phyloP scores from a whole-genome alignment of 2,797 vertebrate genomes.

The Craterocephalus amniculus region DNA sequence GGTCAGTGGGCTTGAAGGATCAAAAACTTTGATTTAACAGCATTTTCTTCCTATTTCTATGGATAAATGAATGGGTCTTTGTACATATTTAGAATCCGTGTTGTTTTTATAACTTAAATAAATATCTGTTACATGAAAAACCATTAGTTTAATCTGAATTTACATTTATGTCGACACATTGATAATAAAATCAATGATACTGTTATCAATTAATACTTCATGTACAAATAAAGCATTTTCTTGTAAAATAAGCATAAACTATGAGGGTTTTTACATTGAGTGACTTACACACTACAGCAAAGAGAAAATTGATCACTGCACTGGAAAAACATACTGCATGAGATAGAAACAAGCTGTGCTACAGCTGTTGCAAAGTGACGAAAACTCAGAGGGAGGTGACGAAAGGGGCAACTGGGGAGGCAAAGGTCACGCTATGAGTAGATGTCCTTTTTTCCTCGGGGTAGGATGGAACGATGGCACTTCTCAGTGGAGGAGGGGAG shows the following conservation, averaged over 20 bases:
- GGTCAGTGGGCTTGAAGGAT: background rate
- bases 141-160: background rate
- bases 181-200: constrained; percentile 2
- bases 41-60: background rate
- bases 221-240: constrained; percentile 14
- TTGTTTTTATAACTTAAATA: background rate
- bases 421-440: constrained; percentile 63
- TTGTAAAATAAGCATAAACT: constrained; percentile 5
- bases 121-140: background rate
- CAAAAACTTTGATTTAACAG: constrained; percentile 1
- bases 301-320: constrained; percentile 27
- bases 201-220: constrained; percentile 20
- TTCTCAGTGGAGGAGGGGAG: constrained; percentile 45
- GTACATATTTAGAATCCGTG: background rate
- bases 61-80: background rate
- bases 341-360: constrained; percentile 11
- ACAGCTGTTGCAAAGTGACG: background rate
- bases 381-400: constrained; percentile 65
- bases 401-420: constrained; percentile 50
- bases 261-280: constrained; percentile 5
- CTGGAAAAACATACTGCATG: background rate
- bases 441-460: constrained; percentile 58
- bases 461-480: constrained; percentile 33
- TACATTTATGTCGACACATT: background rate
- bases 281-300: constrained; percentile 39